These are phyloP conservation scores for Sus cebifrons DNA, from an alignment of 2,797 vertebrate genomes.

Conservation along the genomic window DNA sequence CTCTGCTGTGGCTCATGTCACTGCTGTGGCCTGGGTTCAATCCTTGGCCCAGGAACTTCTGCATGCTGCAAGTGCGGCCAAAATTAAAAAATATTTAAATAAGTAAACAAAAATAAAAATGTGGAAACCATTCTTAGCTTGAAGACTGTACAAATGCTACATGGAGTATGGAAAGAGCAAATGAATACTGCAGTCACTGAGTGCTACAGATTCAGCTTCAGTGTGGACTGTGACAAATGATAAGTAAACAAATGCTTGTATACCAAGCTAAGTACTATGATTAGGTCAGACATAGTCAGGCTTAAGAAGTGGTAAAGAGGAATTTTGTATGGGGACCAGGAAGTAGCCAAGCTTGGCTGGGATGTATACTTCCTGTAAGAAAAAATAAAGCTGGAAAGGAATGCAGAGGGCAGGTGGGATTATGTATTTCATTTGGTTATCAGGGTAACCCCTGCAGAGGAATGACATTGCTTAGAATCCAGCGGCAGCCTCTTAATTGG, in stretches of 20 bases:
- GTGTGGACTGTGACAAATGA: too few relatives aligned
- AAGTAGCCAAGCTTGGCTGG: not conserved
- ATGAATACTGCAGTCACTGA: not conserved
- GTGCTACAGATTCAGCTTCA: not conserved
- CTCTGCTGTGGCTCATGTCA: too few relatives aligned
- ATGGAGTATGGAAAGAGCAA: not conserved
- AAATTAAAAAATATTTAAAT: too few relatives aligned
- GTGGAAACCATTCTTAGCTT: not conserved
- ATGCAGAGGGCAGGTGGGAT: not conserved
- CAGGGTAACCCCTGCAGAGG: not conserved
- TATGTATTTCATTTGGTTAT: not conserved
- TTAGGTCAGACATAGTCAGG: not conserved
- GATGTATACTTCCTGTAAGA: not conserved
- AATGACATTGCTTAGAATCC: not conserved
- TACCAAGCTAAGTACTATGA: not conserved
- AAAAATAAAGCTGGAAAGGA: not conserved
- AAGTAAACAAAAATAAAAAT: not conserved
- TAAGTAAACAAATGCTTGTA: not conserved
- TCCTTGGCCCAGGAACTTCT: too few relatives aligned
- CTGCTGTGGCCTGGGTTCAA: too few relatives aligned
- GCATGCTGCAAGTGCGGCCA: too few relatives aligned
- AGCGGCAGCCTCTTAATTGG: not conserved
- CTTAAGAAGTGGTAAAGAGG: not conserved
- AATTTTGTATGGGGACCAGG: not conserved
- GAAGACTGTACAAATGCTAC: not conserved